phyloP scores from a whole-genome alignment of 2,888 invertebrate genomes.

The Augiades crinisus region DNA sequence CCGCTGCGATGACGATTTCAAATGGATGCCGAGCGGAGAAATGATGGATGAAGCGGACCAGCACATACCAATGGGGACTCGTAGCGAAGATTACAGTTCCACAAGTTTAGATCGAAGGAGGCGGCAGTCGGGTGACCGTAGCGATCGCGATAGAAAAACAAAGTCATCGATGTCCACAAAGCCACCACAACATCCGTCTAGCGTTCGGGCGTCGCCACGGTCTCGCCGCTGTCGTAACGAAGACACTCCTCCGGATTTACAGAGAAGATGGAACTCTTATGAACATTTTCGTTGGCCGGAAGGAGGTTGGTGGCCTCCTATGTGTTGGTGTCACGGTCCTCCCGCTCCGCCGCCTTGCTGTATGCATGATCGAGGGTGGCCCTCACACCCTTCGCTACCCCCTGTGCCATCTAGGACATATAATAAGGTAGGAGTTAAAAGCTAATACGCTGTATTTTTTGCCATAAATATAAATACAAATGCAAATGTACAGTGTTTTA shows the following conservation, averaged over 20 bases:
- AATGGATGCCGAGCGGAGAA: conserved; percentile 81
- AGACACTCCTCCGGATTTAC: conserved; percentile 66
- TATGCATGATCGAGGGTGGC: conserved; percentile 74
- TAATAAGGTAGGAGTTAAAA: conserved; percentile 61
- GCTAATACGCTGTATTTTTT: background rate
- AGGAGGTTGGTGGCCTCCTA: conserved; percentile 71
- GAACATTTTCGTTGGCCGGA: conserved; percentile 84
- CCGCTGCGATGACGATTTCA: conserved; percentile 85
- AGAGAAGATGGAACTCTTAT: conserved; percentile 77
- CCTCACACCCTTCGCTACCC: conserved; percentile 72
- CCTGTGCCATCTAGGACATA: conserved; percentile 55
- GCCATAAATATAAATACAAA: background rate
- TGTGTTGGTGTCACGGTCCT: conserved; percentile 75
- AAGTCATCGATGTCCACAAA: conserved; percentile 81
- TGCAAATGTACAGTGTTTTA: background rate
- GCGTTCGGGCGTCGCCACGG: conserved; percentile 65
- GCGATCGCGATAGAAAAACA: conserved; percentile 84
- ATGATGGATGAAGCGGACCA: conserved; percentile 56
- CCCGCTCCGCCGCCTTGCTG: conserved; percentile 71
- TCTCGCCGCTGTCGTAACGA: conserved; percentile 62
- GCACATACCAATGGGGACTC: conserved; percentile 49
- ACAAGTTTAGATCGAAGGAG: conserved; percentile 82
- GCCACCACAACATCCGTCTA: conserved; percentile 70
- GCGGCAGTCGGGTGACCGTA: conserved; percentile 71
- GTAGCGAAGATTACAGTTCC: conserved; percentile 59